These are phyloP conservation scores for Nasua narica DNA, from an alignment of 2,797 vertebrate genomes.

Conservation along the genomic window DNA sequence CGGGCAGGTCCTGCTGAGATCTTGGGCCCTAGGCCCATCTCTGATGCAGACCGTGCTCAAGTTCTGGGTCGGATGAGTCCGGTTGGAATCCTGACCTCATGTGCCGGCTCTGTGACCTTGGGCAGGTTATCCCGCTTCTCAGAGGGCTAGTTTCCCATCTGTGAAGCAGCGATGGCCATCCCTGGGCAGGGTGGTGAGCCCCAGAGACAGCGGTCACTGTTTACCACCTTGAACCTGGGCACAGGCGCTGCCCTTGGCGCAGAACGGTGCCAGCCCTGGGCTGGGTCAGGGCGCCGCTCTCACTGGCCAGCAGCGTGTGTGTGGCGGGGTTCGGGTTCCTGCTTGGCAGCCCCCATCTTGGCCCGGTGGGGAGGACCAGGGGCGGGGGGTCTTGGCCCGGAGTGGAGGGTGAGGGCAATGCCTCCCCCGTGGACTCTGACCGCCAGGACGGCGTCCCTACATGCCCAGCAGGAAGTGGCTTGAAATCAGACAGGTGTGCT, in stretches of 20 bases:
- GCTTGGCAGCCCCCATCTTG: background rate
- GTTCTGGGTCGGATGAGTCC: background rate
- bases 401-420: background rate
- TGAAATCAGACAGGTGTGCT: background rate
- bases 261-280: too few species aligned
- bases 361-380: background rate
- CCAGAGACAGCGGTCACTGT: background rate
- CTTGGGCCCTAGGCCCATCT: background rate
- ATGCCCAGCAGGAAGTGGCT: conserved; percentile 62
- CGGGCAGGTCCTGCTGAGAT: background rate
- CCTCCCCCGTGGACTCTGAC: background rate
- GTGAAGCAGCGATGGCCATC: background rate
- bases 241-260: background rate
- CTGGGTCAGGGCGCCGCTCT: background rate
- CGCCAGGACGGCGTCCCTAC: conserved; percentile 40
- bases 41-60: background rate
- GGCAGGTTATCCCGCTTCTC: background rate
- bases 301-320: fast-evolving
- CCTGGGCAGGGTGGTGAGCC: background rate
- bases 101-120: background rate
- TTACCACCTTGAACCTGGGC: background rate
- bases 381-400: background rate
- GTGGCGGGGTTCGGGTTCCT: background rate
- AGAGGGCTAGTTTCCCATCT: background rate
- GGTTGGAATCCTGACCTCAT: background rate